Evolutionary conservation across 64 coral and sea anemone genomes (phyloP), one percentile per base, ranked within the genome.

Genomic region (Acropora tenuis): DNA sequence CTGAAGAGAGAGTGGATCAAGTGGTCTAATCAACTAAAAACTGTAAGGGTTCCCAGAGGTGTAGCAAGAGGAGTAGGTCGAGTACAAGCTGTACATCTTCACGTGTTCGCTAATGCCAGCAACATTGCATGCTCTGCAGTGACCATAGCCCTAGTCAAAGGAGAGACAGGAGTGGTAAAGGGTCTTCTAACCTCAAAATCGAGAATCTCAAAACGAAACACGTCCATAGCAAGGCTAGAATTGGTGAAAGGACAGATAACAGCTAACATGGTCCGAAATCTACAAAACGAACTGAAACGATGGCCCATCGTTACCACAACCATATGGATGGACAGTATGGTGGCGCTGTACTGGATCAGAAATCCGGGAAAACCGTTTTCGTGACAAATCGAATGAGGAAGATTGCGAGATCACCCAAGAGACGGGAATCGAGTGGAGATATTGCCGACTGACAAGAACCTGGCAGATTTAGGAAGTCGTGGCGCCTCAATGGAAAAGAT

Each of bases 271-370:
- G 76, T 79, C 3, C 66, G 72, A 75, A 88, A 93, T 17, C 30
- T 93, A 4, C 42, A 30, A 8, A 45, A n/a, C 0, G 92, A 85
- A 13, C 49, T 88, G 42, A 86, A 93, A 20, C 59, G 61, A 13
- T 82, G 60, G 92, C 85, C 77, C 12, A 88, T 93, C 6, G 0
- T 8, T 72, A 88, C 92, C 15, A 45, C 20, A n/a, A 93, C 77
- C 9, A 65, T 93, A 4, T 93, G 84, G 92, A 93, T 93, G 92
- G 85, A 93, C 92, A 93, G 92, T 20, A 73, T 93, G 68, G 77
- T 88, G 3, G 86, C 85, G 8, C 59, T 93, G 47, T 93, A 82
- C 69, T 88, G 84, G 92, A 93, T 93, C 60, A 60, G 92, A 19
- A 93, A 88, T 41, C 92, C 85, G 1, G 92, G 92, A 2, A 93